Conservation (phyloP, 2,797 vertebrate species). For the Sebastes iracundus region DNA sequence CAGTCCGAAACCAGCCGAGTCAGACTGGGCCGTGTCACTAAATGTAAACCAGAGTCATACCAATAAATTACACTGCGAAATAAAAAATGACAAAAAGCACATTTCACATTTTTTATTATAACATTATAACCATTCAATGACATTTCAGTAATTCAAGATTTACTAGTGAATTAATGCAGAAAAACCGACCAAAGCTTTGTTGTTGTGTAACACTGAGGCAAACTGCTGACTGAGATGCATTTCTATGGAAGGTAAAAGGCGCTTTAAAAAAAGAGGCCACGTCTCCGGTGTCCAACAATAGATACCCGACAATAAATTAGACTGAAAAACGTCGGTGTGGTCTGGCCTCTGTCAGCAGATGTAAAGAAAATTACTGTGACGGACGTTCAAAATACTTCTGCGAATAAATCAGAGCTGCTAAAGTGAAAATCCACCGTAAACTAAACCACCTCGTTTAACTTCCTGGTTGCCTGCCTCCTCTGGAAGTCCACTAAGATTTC, state of each 20-base stretch:
- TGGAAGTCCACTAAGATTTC: too few relatives aligned
- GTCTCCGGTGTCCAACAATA: neutral
- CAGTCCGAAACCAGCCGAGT: neutral
- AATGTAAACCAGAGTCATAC: constrained; percentile 60
- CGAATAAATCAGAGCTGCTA: too few relatives aligned
- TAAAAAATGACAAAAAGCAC: constrained; percentile 99
- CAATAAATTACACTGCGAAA: constrained; percentile 93
- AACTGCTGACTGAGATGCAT: constrained; percentile 27
- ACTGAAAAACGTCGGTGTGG: constrained; percentile 4
- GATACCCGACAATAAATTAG: neutral
- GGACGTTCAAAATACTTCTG: neutral
- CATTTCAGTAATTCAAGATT: constrained; percentile 88
- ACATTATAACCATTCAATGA: constrained; percentile 93
- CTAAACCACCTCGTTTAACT: neutral
- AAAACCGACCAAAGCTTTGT: neutral
- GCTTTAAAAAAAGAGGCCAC: neutral
- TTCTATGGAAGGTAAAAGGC: neutral
- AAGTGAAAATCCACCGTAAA: constrained; percentile 18
- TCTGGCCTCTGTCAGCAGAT: neutral
- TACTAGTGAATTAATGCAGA: constrained; percentile 69
- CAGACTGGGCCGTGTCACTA: constrained; percentile 26
- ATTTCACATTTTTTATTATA: constrained; percentile 99
- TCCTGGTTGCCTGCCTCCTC: too few relatives aligned
- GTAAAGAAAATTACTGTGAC: neutral
- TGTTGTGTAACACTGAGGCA: neutral